Evolutionary conservation across 2,113 vertebrate species (phyloP).

Genomic region (Notechis scutatus): DNA sequence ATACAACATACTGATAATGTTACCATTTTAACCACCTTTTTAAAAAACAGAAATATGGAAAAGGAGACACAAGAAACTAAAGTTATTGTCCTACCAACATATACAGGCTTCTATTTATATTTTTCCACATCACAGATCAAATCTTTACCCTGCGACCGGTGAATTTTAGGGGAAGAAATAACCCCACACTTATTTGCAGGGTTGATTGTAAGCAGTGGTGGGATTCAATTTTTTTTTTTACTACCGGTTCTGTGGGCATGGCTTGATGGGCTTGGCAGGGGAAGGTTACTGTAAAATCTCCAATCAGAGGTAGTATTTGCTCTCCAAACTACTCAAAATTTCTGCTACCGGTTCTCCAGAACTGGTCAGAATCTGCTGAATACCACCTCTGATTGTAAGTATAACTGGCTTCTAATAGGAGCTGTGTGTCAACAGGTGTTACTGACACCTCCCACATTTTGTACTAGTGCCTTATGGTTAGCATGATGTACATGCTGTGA

Average conservation of each 20-base stretch:
- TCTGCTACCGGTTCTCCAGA: no score
- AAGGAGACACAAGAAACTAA: background rate
- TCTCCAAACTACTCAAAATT: no score
- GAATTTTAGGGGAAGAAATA: background rate
- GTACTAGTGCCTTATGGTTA: background rate
- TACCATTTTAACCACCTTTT: background rate
- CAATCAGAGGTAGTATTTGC: no score
- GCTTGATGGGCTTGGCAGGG: no score
- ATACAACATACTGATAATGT: background rate
- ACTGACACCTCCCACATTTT: background rate
- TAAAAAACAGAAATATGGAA: background rate
- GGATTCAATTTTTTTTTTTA: no score
- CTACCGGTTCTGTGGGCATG: no score
- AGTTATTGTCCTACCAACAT: background rate
- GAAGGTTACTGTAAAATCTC: no score
- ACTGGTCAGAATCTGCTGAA: no score
- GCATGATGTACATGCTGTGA: fast-evolving
- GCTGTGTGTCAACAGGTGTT: conserved; percentile 2
- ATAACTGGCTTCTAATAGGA: conserved; percentile 7
- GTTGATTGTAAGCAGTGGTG: conserved; percentile 27
- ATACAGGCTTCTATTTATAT: background rate
- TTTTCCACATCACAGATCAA: conserved; percentile 28
- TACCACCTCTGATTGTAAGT: conserved; percentile 15
- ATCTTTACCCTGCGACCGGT: conserved; percentile 6
- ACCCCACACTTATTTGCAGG: background rate